phyloP scores from a whole-genome alignment of 1,140 invertebrate species.

The Chymomyza costata region DNA sequence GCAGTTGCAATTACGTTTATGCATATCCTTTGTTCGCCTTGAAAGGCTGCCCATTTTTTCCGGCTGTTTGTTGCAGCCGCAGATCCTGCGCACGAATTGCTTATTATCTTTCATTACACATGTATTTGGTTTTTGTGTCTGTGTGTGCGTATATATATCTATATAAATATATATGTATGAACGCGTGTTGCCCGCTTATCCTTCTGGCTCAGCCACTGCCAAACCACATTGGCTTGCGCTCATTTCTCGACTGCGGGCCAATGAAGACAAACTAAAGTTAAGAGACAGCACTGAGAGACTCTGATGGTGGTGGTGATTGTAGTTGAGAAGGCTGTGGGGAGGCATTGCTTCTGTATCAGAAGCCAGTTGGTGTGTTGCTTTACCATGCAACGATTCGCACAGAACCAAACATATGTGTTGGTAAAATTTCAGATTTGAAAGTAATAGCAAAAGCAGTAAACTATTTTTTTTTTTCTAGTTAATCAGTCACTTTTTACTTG shows the following conservation, averaged over 20 bases:
- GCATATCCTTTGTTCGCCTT: too few relatives aligned
- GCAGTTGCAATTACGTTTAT: too few relatives aligned
- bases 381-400: too few relatives aligned
- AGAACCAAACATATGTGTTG: too few relatives aligned
- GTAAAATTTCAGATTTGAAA: too few relatives aligned
- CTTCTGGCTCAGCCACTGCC: conserved; percentile 54
- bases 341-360: too few relatives aligned
- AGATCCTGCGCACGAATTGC: conserved; percentile 61
- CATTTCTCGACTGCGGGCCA: conserved; percentile 45
- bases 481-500: too few relatives aligned
- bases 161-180: conserved; percentile 11
- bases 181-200: conserved; percentile 24
- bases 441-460: too few relatives aligned
- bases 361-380: too few relatives aligned
- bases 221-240: conserved; percentile 39
- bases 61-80: conserved; percentile 55
- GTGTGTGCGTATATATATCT: background rate
- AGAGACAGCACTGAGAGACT: conserved; percentile 21
- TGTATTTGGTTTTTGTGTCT: conserved; percentile 9
- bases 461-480: too few relatives aligned
- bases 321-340: too few relatives aligned
- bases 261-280: conserved; percentile 47
- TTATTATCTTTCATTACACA: conserved; percentile 33
- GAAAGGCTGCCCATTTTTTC: conserved; percentile 70
- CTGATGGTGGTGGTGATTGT: too few relatives aligned